A percentile compares a stretch with the other conserved stretches of the same genome.
Conservation (phyloP, 2,797 vertebrate species). For the Paguma larvata region DNA sequence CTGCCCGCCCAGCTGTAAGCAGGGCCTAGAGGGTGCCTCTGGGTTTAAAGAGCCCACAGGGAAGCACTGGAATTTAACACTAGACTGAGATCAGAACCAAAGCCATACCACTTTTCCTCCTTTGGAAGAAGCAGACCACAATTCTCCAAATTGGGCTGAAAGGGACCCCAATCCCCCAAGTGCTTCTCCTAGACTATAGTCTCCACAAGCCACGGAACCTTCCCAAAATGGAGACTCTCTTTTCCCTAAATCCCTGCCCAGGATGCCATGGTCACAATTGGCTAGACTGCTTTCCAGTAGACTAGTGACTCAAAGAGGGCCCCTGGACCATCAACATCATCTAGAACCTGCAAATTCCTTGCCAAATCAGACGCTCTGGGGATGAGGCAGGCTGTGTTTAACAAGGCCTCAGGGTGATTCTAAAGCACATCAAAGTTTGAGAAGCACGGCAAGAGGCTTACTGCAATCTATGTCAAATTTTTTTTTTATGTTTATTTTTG, state of each 20-base stretch:
- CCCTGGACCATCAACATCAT: background rate
- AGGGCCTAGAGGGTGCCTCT: background rate
- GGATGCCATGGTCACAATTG: constrained; percentile 64
- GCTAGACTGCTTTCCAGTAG: constrained; percentile 72
- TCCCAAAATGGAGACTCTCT: constrained; percentile 70
- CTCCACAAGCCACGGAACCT: constrained; percentile 37
- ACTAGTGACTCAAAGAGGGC: background rate
- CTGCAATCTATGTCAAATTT: background rate
- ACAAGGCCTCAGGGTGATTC: background rate
- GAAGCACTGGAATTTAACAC: background rate
- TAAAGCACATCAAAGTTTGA: background rate
- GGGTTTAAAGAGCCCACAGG: background rate
- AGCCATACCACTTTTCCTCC: constrained; percentile 2
- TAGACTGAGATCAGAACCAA: constrained; percentile 31
- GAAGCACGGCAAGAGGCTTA: background rate
- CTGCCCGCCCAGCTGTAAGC: background rate
- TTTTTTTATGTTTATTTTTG: too few relatives aligned
- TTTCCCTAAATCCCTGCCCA: background rate
- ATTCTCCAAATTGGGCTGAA: background rate
- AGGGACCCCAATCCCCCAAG: constrained; percentile 72
- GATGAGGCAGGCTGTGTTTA: background rate
- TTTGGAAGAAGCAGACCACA: constrained; percentile 18
- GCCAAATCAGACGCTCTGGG: background rate
- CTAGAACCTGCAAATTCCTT: background rate
- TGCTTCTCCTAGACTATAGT: constrained; percentile 17